Base-by-base conservation (phyloP, 2,888 invertebrate genomes). In the Stenolophus ochropezus region DNA sequence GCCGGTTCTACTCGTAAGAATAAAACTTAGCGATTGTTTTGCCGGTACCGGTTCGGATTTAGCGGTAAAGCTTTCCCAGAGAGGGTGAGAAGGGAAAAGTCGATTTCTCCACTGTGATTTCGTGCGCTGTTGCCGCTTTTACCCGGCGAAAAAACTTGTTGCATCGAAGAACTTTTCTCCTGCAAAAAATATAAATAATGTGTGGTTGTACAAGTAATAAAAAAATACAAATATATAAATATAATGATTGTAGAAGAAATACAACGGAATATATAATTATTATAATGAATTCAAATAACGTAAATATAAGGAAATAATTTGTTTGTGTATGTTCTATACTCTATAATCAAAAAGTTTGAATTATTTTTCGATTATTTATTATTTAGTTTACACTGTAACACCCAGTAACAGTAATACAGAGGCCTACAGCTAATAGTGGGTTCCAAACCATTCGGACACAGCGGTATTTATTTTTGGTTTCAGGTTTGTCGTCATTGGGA, bases 51-150 rank as follows among this genome's bases (percentile, higher is more conserved):
- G 49, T 16, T 73, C 11, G 51, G 27, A 69, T 47, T 76, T 53
- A 79, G 79, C 69, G 79, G 51, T 69, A 69, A 27, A 25, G 71
- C 69, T 16, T 16, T 27, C 25, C 8, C 6, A 49, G 79, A 42
- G 33, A 42, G 79, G 79, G 69, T 51, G 33, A 11, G 51, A 16
- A 16, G 47, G 49, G 25, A 53, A 79, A 79, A 79, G 79, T 79
- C 79, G 79, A 79, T 79, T 79, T 79, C 69, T 51, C 25, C 42
- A 18, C 51, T 8, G 42, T 51, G 65, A 51, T 79, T 79, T 79
- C 23, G 71, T 51, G 71, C 79, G 49, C 27, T 25, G 79, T 79
- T 79, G 79, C 79, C 79, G 18, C 16, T 8, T 71, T 51, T 53
- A 25, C 49, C 25, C 71, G 42, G 20, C 47, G 25, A 49, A 25